Evolutionary conservation across 2,797 vertebrate species (phyloP).

Genomic region (Garrulus glandarius): DNA sequence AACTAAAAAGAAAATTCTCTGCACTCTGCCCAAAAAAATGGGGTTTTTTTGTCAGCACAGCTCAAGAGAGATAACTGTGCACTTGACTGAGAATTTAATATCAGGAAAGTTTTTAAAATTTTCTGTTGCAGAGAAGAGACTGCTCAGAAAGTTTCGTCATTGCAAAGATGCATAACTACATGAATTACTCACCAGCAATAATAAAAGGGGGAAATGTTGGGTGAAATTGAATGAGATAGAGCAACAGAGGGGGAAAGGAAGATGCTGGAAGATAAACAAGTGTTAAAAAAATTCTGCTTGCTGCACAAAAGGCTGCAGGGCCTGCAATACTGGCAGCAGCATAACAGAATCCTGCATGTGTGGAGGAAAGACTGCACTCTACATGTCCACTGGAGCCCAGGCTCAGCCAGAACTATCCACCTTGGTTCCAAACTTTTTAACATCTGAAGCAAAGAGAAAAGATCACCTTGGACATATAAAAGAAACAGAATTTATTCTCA

Average conservation of each 20-base stretch:
- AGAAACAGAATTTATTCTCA: neutral
- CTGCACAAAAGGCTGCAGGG: neutral
- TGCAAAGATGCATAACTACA: constrained; percentile 57
- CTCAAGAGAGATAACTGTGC: neutral
- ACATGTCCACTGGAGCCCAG: neutral
- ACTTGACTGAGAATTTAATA: constrained; percentile 58
- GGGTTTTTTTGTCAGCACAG: neutral
- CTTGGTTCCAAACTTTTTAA: neutral
- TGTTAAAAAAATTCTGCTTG: neutral
- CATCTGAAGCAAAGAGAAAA: neutral
- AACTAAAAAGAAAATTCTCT: neutral
- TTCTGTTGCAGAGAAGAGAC: constrained; percentile 46
- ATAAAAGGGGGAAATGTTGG: constrained; percentile 67
- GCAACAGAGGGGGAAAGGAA: constrained; percentile 48
- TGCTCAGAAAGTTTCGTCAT: constrained; percentile 47
- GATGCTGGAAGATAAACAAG: constrained; percentile 37
- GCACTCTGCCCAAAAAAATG: neutral
- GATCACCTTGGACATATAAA: neutral
- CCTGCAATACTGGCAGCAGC: neutral
- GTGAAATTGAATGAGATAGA: constrained; percentile 70
- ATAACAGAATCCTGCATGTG: rapidly evolving
- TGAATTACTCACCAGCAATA: constrained; percentile 66
- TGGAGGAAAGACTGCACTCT: neutral
- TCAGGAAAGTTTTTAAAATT: constrained; percentile 61
- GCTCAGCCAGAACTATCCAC: neutral